Evolutionary conservation across 1,140 invertebrate genomes (phyloP), one percentile per base, ranked within the genome.

Genomic region (Episyrphus balteatus): DNA sequence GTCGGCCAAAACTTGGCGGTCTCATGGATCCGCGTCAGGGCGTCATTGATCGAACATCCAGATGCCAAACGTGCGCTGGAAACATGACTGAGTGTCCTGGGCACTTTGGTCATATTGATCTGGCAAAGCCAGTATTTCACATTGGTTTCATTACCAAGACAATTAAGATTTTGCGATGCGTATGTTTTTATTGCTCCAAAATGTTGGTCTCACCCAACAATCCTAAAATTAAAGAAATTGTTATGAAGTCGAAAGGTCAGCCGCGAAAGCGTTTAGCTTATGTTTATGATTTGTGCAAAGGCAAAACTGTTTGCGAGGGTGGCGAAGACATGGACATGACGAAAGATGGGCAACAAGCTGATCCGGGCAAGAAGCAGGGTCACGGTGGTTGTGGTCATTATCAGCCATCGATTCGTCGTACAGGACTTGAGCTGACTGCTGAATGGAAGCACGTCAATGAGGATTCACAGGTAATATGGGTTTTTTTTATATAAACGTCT

Each of bases 361-460:
- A 68, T 63, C 57, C 70, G 14, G 80, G 79, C 31, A 80, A 86
- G 65, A 84, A 86, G 66, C 79, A 83, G 49, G 70, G 88, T 7
- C 92, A 96, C 68, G 92, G 93, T 33, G 95, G 96, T 59, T 99
- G 96, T 74, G 96, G 96, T 60, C 78, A 95, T 44, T 98, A 93
- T 60, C 97, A 99, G 61, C 97, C 97, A 6, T 90, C 83, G 45
- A 86, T 98, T 26, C 76, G 87, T 42, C 73, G 93, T 47, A 77
- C 79, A 14, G 96, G 94, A 0, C 70, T 99, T 9, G 95, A 99
- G 53, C 73, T 99, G 11, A 84, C 83, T 5, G 93, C 92, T 1
- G 93, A 98, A 72, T 98, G 94, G 94, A 99, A 99, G 69, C 84
- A 98, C 61, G 80, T 92, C 0, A 98, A 98, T 70, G 96, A 99